Evolutionary conservation across 2,113 vertebrate species (phyloP).

Genomic region (Sinocyclocheilus maitianheensis): DNA sequence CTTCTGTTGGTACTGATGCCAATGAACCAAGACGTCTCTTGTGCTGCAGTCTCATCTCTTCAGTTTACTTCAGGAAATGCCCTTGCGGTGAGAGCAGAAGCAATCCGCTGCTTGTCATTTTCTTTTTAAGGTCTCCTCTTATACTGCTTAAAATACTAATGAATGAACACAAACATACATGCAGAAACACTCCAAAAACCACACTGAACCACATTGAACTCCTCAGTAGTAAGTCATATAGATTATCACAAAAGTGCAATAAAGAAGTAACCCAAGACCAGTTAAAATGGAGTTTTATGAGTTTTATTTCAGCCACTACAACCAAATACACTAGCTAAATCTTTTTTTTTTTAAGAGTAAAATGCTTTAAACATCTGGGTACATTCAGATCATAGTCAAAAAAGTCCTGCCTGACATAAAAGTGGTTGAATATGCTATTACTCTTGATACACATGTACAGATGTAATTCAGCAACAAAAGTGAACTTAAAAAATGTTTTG

Average conservation of each 20-base stretch:
- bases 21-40: background rate
- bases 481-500: background rate
- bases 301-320: background rate
- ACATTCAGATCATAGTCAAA: background rate
- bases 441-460: background rate
- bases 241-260: background rate
- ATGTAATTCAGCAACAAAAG: background rate
- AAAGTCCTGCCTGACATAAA: background rate
- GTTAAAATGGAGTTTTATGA: background rate
- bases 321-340: background rate
- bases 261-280: background rate
- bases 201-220: background rate
- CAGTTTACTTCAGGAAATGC: constrained; percentile 46
- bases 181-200: background rate
- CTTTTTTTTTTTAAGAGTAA: background rate
- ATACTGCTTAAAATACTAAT: background rate
- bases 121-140: background rate
- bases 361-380: background rate
- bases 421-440: too few relatives aligned
- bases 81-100: background rate
- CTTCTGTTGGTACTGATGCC: background rate
- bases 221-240: background rate
- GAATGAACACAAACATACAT: background rate
- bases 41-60: background rate
- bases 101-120: background rate